Evolutionary conservation across 2,888 invertebrate species (phyloP), one percentile per base, ranked within the genome.

Genomic region (Rhagonycha fulva): DNA sequence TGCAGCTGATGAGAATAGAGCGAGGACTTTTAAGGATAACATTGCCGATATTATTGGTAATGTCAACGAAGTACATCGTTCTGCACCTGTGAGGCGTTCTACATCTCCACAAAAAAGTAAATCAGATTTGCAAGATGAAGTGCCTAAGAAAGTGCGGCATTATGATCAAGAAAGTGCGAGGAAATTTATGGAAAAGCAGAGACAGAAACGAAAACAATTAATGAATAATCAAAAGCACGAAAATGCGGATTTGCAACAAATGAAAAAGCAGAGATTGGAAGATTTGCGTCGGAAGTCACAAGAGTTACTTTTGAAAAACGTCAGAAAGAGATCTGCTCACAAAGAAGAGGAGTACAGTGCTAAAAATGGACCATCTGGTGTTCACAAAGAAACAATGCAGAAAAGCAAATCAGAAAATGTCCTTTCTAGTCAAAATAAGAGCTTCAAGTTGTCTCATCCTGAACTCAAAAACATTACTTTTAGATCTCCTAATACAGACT

Each of bases 121-220:
- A 24, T 9, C n/a, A 32, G 12, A 47, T n/a, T n/a, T n/a, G n/a
- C 47, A 9, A 14, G 47, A 80, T 66, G 75, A 78, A 68, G 68
- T 74, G 61, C 78, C 79, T 60, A 81, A 75, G 66, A 85, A 82
- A 81, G 80, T 83, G 23, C 70, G 79, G 14, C 76, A 79, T 61
- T 91, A 91, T 81, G 88, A 90, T 84, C 86, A 88, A 0, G 88
- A 89, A 71, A 88, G 89, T 79, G 89, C 91, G 0, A 85, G 90
- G 4, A 88, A 89, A 78, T 92, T 88, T 83, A 92, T 92, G 80
- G 88, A 88, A 79, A 89, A 89, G 80, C 91, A 92, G 83, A 89
- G 87, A 80, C 88, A 89, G 74, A 89, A 90, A 81, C 85, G 91
- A 10, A 84, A 86, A 62, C 85, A 87, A 71, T 84, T 87, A 76